These are phyloP conservation scores for Rhyzopertha dominica DNA, from an alignment of 1,140 invertebrate genomes.

Conservation along the genomic window DNA sequence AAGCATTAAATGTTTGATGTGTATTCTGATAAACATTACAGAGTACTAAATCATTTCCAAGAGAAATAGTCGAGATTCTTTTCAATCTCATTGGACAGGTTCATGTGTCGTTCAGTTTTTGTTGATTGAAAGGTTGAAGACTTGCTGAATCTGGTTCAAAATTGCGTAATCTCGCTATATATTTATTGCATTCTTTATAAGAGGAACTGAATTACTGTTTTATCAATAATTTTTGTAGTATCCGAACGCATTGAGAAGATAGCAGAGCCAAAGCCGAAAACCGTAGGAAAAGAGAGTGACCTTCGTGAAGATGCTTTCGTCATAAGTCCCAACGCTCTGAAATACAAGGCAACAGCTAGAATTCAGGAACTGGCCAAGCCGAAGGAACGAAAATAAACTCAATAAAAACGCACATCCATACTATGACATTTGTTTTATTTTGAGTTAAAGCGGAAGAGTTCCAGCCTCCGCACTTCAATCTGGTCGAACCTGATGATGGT, in stretches of 20 bases:
- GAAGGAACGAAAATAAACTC: constrained; percentile 30
- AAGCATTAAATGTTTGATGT: too few relatives aligned
- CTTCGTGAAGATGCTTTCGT: constrained; percentile 37
- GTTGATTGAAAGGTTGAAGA: background rate
- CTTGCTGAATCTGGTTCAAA: too few relatives aligned
- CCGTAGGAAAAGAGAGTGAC: constrained; percentile 28
- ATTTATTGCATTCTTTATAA: too few relatives aligned
- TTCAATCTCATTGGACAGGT: background rate
- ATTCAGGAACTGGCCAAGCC: constrained; percentile 49
- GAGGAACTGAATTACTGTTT: constrained; percentile 4
- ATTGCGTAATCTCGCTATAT: too few relatives aligned
- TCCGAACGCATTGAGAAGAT: constrained; percentile 30
- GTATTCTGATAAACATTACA: background rate
- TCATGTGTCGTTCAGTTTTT: background rate
- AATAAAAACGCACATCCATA: too few relatives aligned
- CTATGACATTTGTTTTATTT: too few relatives aligned
- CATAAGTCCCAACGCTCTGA: constrained; percentile 43
- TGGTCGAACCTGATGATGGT: too few relatives aligned
- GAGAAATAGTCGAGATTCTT: background rate
- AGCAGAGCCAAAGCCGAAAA: constrained; percentile 32
- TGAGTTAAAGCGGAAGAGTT: too few relatives aligned
- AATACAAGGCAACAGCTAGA: constrained; percentile 47
- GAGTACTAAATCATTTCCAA: background rate
- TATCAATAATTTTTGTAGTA: constrained; percentile 22
- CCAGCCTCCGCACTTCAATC: too few relatives aligned